Conservation (phyloP, 2,797 vertebrate species). For the Amblyopsis hoosieri region DNA sequence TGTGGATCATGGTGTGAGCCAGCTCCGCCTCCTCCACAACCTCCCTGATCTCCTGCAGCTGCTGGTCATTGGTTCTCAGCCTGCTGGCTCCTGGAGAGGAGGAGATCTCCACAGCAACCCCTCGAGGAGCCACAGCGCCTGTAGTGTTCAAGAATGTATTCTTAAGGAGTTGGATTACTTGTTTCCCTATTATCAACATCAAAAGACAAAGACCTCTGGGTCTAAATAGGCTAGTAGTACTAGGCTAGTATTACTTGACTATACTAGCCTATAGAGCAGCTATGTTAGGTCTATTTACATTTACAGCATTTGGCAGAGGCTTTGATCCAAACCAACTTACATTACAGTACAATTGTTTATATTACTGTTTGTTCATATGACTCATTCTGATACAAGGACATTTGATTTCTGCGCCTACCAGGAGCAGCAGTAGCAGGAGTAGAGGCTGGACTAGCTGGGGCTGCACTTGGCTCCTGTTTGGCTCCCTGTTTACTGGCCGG, state of each 20-base stretch:
- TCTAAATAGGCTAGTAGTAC: no score
- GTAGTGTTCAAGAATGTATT: not conserved
- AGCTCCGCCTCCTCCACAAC: conserved; percentile 82
- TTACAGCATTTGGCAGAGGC: no score
- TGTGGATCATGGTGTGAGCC: conserved; percentile 77
- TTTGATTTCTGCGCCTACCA: not conserved
- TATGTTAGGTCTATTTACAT: no score
- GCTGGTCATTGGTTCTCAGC: conserved; percentile 76
- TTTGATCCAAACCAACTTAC: no score
- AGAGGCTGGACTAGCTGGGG: conserved; percentile 26
- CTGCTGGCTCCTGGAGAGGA: conserved; percentile 58
- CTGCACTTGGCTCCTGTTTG: conserved; percentile 67
- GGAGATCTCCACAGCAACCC: conserved; percentile 13
- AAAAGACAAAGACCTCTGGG: no score
- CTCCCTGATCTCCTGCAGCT: conserved; percentile 81
- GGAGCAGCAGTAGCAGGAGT: conserved; percentile 30
- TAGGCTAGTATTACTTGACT: no score
- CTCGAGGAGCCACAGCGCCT: conserved; percentile 28
- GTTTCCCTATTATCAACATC: not conserved
- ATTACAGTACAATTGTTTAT: no score
- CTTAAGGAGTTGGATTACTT: not conserved
- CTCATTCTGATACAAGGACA: no score
- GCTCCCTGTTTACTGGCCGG: conserved; percentile 72
- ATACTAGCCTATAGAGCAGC: no score
- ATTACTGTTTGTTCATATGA: no score